Evolutionary conservation across 1,140 invertebrate species (phyloP).

Genomic region (Tribolium castaneum): DNA sequence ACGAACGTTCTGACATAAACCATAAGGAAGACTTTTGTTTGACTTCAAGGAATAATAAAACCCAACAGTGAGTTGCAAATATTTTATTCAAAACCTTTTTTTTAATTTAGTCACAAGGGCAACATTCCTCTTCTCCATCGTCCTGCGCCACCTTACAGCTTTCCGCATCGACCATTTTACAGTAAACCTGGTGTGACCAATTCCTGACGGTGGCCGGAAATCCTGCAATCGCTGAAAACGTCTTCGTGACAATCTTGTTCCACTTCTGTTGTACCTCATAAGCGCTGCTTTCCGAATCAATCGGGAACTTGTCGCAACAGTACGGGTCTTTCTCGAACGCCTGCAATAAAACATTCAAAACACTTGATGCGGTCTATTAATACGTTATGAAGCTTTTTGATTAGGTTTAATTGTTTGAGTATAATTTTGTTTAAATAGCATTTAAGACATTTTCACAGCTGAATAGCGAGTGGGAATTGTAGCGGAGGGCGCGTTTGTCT

Average conservation of each 20-base stretch:
- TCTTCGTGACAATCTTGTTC: slow-evolving; percentile 41
- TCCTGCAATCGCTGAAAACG: slow-evolving; percentile 46
- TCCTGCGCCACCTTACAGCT: neutral
- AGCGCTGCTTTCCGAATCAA: slow-evolving; percentile 39
- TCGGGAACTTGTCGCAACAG: slow-evolving; percentile 48
- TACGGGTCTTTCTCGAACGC: slow-evolving; percentile 10
- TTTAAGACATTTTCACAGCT: slow-evolving; percentile 3
- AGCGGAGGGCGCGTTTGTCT: neutral
- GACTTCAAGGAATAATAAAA: too few relatives aligned
- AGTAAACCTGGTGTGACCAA: slow-evolving; percentile 2
- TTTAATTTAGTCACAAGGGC: slow-evolving; percentile 17
- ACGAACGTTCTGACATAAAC: too few relatives aligned
- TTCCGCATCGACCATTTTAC: neutral
- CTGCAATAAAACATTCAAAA: neutral
- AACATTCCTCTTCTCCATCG: neutral
- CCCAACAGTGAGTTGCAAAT: too few relatives aligned
- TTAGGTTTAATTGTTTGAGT: neutral
- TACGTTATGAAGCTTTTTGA: neutral
- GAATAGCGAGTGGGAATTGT: slow-evolving; percentile 3
- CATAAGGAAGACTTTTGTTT: too few relatives aligned
- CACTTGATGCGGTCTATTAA: neutral
- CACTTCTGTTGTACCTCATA: slow-evolving; percentile 48
- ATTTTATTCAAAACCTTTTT: neutral
- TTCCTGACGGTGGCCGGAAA: slow-evolving; percentile 38
- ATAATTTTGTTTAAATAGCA: slow-evolving; percentile 18